Evolutionary conservation across 2,888 invertebrate species (phyloP).

Genomic region (Plebejus melissa): DNA sequence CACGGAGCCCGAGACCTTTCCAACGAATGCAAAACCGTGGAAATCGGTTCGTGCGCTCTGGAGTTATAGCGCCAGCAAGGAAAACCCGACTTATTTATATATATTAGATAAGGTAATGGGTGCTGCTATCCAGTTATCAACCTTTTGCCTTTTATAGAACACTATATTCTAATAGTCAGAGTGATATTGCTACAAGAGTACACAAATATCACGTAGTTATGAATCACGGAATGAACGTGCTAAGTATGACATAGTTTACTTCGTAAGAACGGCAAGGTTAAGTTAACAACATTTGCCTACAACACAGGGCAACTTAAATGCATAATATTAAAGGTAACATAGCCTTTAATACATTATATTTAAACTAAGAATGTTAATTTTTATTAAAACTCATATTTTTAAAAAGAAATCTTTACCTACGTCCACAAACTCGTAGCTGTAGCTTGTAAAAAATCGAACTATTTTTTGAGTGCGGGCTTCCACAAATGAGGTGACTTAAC

Average conservation of each 20-base stretch:
- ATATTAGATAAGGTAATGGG: too few species aligned
- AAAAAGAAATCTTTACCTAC: too few species aligned
- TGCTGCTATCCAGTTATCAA: too few species aligned
- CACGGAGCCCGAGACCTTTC: too few species aligned
- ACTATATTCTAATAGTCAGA: not conserved
- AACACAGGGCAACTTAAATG: not conserved
- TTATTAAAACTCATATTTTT: too few species aligned
- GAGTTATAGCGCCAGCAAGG: too few species aligned
- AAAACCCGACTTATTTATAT: too few species aligned
- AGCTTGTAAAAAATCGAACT: not conserved
- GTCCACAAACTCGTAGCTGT: too few species aligned
- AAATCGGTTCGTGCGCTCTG: too few species aligned
- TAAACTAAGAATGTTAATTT: too few species aligned
- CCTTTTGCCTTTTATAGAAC: not conserved
- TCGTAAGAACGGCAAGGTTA: conserved; percentile 17
- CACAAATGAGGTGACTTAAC: not conserved
- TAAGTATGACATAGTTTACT: conserved; percentile 17
- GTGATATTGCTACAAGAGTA: not conserved
- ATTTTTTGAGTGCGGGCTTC: not conserved
- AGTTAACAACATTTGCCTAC: not conserved
- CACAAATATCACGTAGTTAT: not conserved
- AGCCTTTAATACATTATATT: too few species aligned
- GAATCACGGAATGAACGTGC: conserved; percentile 3
- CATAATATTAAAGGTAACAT: not conserved
- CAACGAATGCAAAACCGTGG: too few species aligned